A percentile compares a stretch with the other conserved stretches of the same genome.
These are phyloP conservation scores for Bagarius yarrelli DNA, from an alignment of 2,113 vertebrate species.

Conservation along the genomic window DNA sequence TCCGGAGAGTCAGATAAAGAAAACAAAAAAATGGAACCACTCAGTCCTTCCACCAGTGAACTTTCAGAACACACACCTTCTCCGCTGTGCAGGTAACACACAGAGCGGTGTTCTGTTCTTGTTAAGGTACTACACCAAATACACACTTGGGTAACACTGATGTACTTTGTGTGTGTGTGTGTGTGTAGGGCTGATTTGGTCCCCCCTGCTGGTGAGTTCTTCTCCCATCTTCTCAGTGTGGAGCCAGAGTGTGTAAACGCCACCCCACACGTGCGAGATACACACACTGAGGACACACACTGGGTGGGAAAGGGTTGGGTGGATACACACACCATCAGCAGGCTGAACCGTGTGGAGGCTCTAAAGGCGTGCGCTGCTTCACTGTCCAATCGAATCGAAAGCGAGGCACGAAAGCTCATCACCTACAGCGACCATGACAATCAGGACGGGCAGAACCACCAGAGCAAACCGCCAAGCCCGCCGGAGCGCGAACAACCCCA, in stretches of 20 bases:
- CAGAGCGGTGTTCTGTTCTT: not conserved
- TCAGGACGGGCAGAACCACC: slow-evolving; percentile 63
- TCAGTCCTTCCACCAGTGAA: slow-evolving; percentile 87
- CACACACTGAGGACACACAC: slow-evolving; percentile 59
- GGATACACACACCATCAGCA: slow-evolving; percentile 62
- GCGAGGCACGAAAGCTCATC: slow-evolving; percentile 85
- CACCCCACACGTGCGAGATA: slow-evolving; percentile 44
- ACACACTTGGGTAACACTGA: not conserved
- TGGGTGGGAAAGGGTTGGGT: slow-evolving; percentile 81
- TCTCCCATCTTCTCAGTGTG: slow-evolving; percentile 77
- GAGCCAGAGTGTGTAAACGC: slow-evolving; percentile 67
- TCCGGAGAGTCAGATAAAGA: slow-evolving; percentile 98
- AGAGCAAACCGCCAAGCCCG: slow-evolving; percentile 73
- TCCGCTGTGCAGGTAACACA: slow-evolving; percentile 76
- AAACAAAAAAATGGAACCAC: slow-evolving; percentile 88
- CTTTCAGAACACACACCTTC: slow-evolving; percentile 76
- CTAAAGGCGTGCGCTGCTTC: slow-evolving; percentile 90
- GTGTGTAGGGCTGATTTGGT: slow-evolving; percentile 50
- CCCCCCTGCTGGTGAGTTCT: slow-evolving; percentile 68
- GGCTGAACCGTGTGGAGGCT: slow-evolving; percentile 77
- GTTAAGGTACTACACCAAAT: not conserved
- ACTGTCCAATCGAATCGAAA: slow-evolving; percentile 90
- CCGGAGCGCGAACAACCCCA: slow-evolving; percentile 73
- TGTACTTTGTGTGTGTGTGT: not conserved
- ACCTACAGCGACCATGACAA: slow-evolving; percentile 71